Base-by-base conservation (phyloP, 2,797 vertebrate genomes). In the Enteromius mattozi region DNA sequence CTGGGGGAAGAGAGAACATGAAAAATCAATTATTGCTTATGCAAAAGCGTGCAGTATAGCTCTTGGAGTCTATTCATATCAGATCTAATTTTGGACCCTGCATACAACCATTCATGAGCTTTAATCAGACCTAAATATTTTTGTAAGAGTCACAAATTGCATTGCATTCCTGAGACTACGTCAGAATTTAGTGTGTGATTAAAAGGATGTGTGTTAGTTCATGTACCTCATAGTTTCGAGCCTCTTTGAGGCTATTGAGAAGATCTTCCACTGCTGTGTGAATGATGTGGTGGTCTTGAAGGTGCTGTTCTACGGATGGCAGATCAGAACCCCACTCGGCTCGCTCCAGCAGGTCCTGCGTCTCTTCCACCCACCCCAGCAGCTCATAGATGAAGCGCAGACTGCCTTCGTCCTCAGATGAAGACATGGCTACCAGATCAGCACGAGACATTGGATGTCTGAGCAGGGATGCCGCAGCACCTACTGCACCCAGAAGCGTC, bases 311-410 rank as follows among this genome's bases (percentile, higher is more conserved):
- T 86, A 99, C 98, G 0, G 96, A 97, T 0, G 97, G 97, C 45
- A 99, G 93, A 87, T 99, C 98, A 0, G 91, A 96, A 2, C 98
- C 98, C 98, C 98, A 99, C 56, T 99, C 98, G 0, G 97, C 96
- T 1, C 94, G 93, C 87, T 99, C 96, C 91, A 99, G 63, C 24
- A 97, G 94, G 89, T 98, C 97, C 96, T 99, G 98, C 8, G 97
- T 97, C 91, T 99, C 97, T 91, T 99, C 98, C 90, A 99, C 98
- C 98, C 98, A 99, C 82, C 98, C 96, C 6, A 99, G 96, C 87
- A 99, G 94, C 91, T 99, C 98, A 3, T 99, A 99, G 87, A 99
- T 97, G 49, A 99, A 99, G 89, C 98, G 95, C 80, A 99, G 95
- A 90, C 93, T 98, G 78, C 98, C 98, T 86, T 99, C 98, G 0